Percentiles rank a stretch among this genome's conserved stretches.
These are phyloP conservation scores for Grus americana DNA, from an alignment of 2,113 vertebrate species.

Conservation along the genomic window DNA sequence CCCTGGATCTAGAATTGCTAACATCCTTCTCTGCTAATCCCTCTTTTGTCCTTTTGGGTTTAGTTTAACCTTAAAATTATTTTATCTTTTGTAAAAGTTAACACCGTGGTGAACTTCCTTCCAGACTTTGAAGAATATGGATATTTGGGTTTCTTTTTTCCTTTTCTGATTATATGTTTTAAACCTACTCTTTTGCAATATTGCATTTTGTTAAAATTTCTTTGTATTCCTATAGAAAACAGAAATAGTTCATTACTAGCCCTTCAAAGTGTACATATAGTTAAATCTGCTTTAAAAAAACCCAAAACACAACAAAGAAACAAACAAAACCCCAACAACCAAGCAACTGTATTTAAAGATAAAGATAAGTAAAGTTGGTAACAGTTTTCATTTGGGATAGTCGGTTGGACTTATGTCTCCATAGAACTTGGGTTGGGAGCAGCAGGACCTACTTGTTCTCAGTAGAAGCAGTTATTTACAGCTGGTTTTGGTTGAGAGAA, in stretches of 20 bases:
- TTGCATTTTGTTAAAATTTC: neutral
- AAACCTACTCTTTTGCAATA: neutral
- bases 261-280: neutral
- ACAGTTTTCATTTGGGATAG: neutral
- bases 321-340: too few species aligned
- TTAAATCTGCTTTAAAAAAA: neutral
- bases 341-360: neutral
- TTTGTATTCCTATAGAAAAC: neutral
- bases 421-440: neutral
- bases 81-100: neutral
- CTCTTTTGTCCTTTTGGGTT: neutral
- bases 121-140: neutral
- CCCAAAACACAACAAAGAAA: neutral
- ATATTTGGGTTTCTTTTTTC: neutral
- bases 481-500: neutral
- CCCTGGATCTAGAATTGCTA: neutral
- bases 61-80: neutral
- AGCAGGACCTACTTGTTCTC: neutral
- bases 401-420: neutral
- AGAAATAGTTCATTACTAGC: neutral
- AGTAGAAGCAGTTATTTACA: neutral
- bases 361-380: neutral
- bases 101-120: neutral
- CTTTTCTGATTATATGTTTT: neutral
- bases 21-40: neutral